Conservation (phyloP, 2,888 invertebrate genomes). For the Phalera bucephala region DNA sequence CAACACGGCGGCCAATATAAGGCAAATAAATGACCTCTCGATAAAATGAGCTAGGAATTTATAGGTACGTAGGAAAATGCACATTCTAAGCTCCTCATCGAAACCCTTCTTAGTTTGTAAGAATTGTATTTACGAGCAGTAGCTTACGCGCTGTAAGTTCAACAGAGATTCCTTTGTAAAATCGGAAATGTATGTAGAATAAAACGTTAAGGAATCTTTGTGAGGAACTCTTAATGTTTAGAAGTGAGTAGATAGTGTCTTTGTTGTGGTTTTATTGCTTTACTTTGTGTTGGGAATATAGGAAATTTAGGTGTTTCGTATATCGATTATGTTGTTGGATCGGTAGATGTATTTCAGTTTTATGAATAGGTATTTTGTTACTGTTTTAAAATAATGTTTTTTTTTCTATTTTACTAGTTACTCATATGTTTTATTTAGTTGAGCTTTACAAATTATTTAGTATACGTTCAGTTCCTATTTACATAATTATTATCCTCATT, state of each 20-base stretch:
- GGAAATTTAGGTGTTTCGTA: neutral
- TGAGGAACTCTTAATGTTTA: neutral
- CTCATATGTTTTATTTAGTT: too few species aligned
- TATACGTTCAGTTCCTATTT: too few species aligned
- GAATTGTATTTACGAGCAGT: constrained; percentile 21
- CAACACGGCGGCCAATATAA: constrained; percentile 55
- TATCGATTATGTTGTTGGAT: neutral
- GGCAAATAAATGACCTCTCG: constrained; percentile 67
- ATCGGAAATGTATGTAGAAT: neutral
- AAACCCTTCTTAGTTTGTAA: constrained; percentile 27
- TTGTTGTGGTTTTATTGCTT: neutral
- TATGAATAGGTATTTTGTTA: too few species aligned
- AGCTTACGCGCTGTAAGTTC: neutral
- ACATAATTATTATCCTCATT: too few species aligned
- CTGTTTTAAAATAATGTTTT: too few species aligned
- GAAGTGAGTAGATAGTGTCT: neutral
- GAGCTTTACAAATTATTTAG: too few species aligned
- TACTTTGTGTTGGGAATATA: neutral
- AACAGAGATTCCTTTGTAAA: constrained; percentile 13
- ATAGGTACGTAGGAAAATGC: constrained; percentile 55
- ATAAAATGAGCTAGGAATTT: constrained; percentile 70
- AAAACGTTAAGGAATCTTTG: neutral
- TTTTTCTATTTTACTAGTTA: too few species aligned
- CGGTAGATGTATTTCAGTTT: too few species aligned
- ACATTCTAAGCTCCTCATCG: constrained; percentile 40